phyloP scores from a whole-genome alignment of 2,888 invertebrate genomes.

The Didymodactylos carnosus region DNA sequence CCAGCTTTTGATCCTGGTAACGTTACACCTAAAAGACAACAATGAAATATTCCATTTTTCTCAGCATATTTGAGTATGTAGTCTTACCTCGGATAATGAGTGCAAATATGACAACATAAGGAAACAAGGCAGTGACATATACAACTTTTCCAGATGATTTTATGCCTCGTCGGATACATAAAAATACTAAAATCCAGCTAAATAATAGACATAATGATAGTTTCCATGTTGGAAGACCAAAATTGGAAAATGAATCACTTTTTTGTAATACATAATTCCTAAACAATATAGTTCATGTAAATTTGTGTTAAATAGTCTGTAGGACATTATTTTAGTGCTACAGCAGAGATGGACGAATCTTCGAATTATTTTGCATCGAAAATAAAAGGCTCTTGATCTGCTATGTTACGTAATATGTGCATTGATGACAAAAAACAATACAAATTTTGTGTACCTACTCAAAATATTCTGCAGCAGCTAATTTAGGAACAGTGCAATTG shows the following conservation, averaged over 20 bases:
- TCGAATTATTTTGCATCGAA: too few relatives aligned
- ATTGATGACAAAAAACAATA: background rate
- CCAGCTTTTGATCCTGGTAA: background rate
- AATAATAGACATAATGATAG: conserved; percentile 8
- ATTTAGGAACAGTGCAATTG: background rate
- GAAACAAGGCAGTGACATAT: conserved; percentile 13
- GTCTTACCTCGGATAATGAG: conserved; percentile 4
- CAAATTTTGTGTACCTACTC: background rate
- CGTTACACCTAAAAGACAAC: conserved; percentile 18
- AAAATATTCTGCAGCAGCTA: background rate
- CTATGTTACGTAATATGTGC: too few relatives aligned
- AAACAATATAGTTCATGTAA: background rate
- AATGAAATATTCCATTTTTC: too few relatives aligned
- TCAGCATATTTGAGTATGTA: too few relatives aligned
- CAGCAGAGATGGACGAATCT: too few relatives aligned
- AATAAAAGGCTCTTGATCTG: too few relatives aligned
- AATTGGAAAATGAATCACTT: background rate
- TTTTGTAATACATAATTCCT: background rate
- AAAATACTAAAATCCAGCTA: conserved; percentile 9
- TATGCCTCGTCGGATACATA: conserved; percentile 9
- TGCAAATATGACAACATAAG: conserved; percentile 10
- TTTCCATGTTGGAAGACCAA: conserved; percentile 8
- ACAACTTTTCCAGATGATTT: conserved; percentile 15
- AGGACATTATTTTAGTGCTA: too few relatives aligned
- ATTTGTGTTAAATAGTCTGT: too few relatives aligned